A percentile compares a stretch with the other conserved stretches of the same genome.
Conservation (phyloP, 2,888 invertebrate species). For the Limnephilus lunatus region DNA sequence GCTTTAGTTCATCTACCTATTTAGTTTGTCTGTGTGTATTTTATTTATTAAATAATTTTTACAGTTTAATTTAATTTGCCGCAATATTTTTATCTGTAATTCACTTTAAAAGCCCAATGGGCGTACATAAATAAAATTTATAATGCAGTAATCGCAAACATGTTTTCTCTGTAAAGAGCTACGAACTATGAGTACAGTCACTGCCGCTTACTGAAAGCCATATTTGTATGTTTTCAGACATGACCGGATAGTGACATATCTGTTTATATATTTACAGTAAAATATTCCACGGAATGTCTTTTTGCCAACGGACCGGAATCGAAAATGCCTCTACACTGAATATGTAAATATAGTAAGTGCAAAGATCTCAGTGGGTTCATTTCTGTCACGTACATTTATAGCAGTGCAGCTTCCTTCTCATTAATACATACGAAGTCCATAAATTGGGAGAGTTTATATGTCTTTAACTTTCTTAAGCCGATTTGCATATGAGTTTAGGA, state of each 20-base stretch:
- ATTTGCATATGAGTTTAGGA: slow-evolving; percentile 14
- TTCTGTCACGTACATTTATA: neutral
- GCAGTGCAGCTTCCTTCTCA: neutral
- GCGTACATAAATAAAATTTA: too few relatives aligned
- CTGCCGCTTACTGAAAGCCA: neutral
- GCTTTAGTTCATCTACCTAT: too few relatives aligned
- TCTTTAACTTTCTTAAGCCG: neutral
- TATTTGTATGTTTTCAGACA: neutral
- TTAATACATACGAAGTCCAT: neutral
- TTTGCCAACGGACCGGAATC: neutral
- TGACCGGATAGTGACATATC: neutral
- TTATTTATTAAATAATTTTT: too few relatives aligned
- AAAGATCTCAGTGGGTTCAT: neutral
- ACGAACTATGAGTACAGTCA: neutral
- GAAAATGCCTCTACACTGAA: neutral
- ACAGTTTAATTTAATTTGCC: too few relatives aligned
- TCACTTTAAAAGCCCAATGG: too few relatives aligned
- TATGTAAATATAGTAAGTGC: neutral
- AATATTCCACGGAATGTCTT: neutral
- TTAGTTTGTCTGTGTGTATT: too few relatives aligned
- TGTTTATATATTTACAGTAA: neutral
- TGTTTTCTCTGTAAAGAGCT: neutral
- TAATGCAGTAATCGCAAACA: neutral
- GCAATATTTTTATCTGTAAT: too few relatives aligned
- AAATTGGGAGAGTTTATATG: neutral